Evolutionary conservation across 2,888 invertebrate genomes (phyloP).

Genomic region (Omphaloscelis lunosa): DNA sequence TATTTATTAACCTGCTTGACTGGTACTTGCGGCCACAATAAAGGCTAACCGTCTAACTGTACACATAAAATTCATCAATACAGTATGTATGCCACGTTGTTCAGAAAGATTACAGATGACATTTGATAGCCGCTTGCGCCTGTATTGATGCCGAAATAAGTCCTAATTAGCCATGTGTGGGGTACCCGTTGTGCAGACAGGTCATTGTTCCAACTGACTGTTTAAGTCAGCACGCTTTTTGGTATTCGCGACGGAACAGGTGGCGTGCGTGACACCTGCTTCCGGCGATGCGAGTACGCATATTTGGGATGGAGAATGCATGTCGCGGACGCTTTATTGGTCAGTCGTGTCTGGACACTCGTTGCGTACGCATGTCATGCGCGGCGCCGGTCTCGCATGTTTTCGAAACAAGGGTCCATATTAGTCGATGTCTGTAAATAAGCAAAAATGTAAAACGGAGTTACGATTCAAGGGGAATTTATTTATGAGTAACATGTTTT

Average conservation of each 20-base stretch:
- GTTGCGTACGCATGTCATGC: slow-evolving; percentile 55
- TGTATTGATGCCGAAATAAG: slow-evolving; percentile 62
- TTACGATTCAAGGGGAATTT: slow-evolving; percentile 49
- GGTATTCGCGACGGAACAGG: slow-evolving; percentile 84
- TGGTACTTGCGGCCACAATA: slow-evolving; percentile 48
- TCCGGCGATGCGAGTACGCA: slow-evolving; percentile 79
- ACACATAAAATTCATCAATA: slow-evolving; percentile 42
- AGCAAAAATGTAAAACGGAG: slow-evolving; percentile 37
- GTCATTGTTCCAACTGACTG: slow-evolving; percentile 79
- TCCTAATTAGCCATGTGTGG: slow-evolving; percentile 65
- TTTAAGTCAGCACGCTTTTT: slow-evolving; percentile 69
- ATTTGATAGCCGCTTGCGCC: slow-evolving; percentile 50
- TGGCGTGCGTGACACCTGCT: slow-evolving; percentile 84
- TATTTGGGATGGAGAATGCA: slow-evolving; percentile 70
- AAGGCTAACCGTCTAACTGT: slow-evolving; percentile 58
- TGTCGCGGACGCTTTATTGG: slow-evolving; percentile 67
- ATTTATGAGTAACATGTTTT: slow-evolving; percentile 39
- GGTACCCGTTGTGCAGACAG: slow-evolving; percentile 69
- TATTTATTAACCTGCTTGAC: slow-evolving; percentile 49
- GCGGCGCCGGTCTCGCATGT: slow-evolving; percentile 47
- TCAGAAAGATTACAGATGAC: slow-evolving; percentile 54
- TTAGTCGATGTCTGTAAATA: slow-evolving; percentile 50
- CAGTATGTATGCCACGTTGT: slow-evolving; percentile 53
- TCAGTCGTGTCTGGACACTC: slow-evolving; percentile 67
- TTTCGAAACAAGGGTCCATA: slow-evolving; percentile 59